Evolutionary conservation across 1,140 invertebrate genomes (phyloP).

Genomic region (Aphelenchoides avenae): DNA sequence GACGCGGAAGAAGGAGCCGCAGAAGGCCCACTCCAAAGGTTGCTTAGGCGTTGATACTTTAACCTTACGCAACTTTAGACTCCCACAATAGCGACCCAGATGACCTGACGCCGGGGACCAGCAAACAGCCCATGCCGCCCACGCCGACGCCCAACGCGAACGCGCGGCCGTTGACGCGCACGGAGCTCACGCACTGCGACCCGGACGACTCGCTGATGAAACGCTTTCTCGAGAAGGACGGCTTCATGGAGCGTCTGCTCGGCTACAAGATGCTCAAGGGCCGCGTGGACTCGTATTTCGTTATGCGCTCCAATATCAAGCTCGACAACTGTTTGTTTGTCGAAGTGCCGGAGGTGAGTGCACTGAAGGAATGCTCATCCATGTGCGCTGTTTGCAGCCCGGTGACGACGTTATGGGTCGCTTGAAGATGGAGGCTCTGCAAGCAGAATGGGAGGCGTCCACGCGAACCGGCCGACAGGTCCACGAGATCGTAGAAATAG

Average conservation of each 20-base stretch:
- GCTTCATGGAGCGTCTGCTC: constrained; percentile 18
- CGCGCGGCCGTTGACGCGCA: neutral
- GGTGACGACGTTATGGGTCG: constrained; percentile 9
- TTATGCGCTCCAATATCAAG: constrained; percentile 8
- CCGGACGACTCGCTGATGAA: constrained; percentile 8
- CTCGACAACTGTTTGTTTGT: constrained; percentile 20
- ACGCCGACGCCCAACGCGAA: neutral
- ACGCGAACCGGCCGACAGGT: no score
- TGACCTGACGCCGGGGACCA: constrained; percentile 11
- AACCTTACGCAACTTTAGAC: constrained; percentile 2
- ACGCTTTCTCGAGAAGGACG: constrained; percentile 3
- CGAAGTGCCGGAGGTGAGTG: constrained; percentile 13
- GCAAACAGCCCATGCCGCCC: constrained; percentile 13
- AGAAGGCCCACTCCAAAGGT: neutral
- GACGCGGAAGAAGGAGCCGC: constrained; percentile 12
- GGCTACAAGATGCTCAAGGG: constrained; percentile 19
- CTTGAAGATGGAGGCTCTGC: no score
- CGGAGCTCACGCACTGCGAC: constrained; percentile 4
- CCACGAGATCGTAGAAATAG: no score
- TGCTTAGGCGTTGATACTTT: constrained; percentile 4
- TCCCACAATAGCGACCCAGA: neutral
- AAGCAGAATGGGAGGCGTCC: no score
- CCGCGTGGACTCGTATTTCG: constrained; percentile 8
- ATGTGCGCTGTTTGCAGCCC: constrained; percentile 7
- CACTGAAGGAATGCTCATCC: constrained; percentile 16